Evolutionary conservation across 1,140 invertebrate species (phyloP), one percentile per base, ranked within the genome.

Genomic region (Cyrtorhinus lividipennis): DNA sequence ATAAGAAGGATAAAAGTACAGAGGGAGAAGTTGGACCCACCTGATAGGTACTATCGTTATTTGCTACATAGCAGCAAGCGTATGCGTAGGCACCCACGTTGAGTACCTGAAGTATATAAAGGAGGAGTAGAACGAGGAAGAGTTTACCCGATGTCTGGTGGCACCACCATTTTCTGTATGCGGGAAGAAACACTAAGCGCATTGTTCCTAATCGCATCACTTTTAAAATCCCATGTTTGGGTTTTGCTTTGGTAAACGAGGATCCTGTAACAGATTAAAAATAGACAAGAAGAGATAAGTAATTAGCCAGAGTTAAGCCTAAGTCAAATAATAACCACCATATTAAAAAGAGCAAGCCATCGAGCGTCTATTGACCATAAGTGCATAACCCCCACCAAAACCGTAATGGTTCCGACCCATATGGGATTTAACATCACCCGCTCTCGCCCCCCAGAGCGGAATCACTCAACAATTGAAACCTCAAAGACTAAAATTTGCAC

Each of bases 191-290:
- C 20, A 93, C 44, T 13, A 91, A 81, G 63, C 92, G 78, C 53
- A 87, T 75, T 24, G 91, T 74, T 2, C 89, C 89, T 69, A 88
- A 81, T 69, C 85, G 81, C 56, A 88, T 83, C 53, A 93, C 87
- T 12, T 86, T 87, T 12, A 85, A 78, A 69, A 93, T 79, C 58
- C 89, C 86, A 75, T 92, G 86, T 68, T 92, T 90, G 1, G 92
- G 90, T 72, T 95, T 95, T 8, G 89, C 86, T 79, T 95, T 96
- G 2, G 91, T 85, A 75, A 95, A 95, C 56, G 90, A 92, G 22
- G 91, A 94, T 53, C 91, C 90, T 93, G 71, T 22, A 66, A 66
- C 67, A 65, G 66, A 60, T 68, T 69, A 67, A 56, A 63, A 66
- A 38, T 8, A 38, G 15, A 38, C 30, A 8, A 8, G 30, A 38